Conservation (phyloP, 1,140 invertebrate species). For the Stegodyphus dumicola region DNA sequence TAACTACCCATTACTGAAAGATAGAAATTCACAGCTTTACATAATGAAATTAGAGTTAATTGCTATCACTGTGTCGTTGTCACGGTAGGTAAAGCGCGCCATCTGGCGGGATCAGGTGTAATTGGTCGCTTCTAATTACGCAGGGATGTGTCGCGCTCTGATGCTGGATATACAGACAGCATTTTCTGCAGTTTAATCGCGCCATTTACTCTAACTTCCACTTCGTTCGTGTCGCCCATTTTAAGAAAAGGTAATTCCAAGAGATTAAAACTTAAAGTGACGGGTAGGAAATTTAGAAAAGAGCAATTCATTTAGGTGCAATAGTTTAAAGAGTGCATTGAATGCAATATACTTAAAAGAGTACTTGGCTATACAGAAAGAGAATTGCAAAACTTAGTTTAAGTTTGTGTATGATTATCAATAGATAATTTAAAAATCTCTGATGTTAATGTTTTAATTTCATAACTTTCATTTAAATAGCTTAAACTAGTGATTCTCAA, state of each 20-base stretch:
- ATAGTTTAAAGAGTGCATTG: not conserved
- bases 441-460: too few species aligned
- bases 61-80: conserved; percentile 6
- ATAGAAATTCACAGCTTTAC: not conserved
- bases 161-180: conserved; percentile 11
- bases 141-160: conserved; percentile 2
- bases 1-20: conserved; percentile 1
- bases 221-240: conserved; percentile 29
- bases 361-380: too few species aligned
- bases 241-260: conserved; percentile 54
- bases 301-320: conserved; percentile 23
- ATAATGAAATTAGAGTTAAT: conserved; percentile 49
- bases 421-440: too few species aligned
- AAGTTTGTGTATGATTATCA: too few species aligned
- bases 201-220: conserved; percentile 52
- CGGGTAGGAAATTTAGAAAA: conserved; percentile 5
- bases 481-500: too few species aligned
- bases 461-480: too few species aligned
- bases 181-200: conserved; percentile 44
- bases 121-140: conserved; percentile 56
- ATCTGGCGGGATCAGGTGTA: conserved; percentile 55
- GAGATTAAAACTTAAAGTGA: conserved; percentile 24
- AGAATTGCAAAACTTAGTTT: too few species aligned
- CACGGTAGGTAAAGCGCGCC: conserved; percentile 11
- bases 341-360: too few species aligned